Evolutionary conservation across 2,113 vertebrate genomes (phyloP).

Genomic region (Cettia cetti): DNA sequence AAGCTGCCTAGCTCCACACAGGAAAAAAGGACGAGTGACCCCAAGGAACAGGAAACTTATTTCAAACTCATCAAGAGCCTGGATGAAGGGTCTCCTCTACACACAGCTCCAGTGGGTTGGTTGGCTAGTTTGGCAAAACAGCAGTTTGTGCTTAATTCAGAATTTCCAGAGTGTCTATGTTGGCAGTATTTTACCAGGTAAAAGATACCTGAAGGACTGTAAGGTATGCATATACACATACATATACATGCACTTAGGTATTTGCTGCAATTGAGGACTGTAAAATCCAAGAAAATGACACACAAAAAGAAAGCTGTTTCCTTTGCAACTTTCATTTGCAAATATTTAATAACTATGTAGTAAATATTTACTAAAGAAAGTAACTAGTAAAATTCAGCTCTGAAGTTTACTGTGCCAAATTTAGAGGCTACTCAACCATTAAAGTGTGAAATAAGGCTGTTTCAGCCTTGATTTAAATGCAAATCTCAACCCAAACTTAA

Average conservation of each 20-base stretch:
- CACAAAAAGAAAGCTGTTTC: neutral
- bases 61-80: neutral
- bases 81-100: neutral
- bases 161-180: neutral
- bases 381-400: neutral
- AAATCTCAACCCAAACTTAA: neutral
- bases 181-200: neutral
- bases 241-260: rapidly evolving
- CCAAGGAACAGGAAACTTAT: neutral
- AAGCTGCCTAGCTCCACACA: neutral
- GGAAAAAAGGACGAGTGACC: neutral
- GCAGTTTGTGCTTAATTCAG: neutral
- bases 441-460: conserved; percentile 29
- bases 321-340: neutral
- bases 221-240: neutral
- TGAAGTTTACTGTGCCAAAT: conserved; percentile 17
- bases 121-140: neutral
- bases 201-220: neutral
- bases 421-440: conserved; percentile 6
- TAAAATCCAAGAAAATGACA: neutral
- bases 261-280: neutral
- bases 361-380: conserved; percentile 31
- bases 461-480: conserved; percentile 42
- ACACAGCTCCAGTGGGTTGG: neutral
- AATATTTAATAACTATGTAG: neutral